phyloP scores from a whole-genome alignment of 1,140 invertebrate genomes.

The Archivesica marissinica region DNA sequence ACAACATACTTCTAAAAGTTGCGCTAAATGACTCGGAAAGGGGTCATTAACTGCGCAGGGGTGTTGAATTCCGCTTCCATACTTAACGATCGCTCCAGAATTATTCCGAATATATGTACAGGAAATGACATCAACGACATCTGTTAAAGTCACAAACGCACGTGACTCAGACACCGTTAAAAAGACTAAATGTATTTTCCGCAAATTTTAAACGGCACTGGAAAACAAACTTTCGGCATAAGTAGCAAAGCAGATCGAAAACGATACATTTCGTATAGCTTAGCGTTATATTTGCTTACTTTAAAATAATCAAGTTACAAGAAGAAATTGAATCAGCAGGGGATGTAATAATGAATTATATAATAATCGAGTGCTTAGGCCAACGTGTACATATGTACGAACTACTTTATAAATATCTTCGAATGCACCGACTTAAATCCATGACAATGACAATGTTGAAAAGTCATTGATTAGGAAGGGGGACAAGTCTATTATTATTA shows the following conservation, averaged over 20 bases:
- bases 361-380: too few relatives aligned
- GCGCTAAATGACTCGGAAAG: constrained; percentile 18
- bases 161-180: constrained; percentile 36
- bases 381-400: too few relatives aligned
- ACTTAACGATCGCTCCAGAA: constrained; percentile 40
- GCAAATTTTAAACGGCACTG: constrained; percentile 30
- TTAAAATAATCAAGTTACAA: too few relatives aligned
- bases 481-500: too few relatives aligned
- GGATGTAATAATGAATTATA: too few relatives aligned
- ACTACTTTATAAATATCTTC: too few relatives aligned
- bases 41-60: neutral
- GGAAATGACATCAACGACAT: constrained; percentile 52
- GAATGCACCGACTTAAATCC: too few relatives aligned
- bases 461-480: too few relatives aligned
- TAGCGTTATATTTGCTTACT: too few relatives aligned
- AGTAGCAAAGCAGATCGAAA: constrained; percentile 3
- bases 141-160: constrained; percentile 30
- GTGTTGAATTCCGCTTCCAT: constrained; percentile 25
- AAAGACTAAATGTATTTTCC: constrained; percentile 42
- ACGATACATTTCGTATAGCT: neutral
- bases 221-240: constrained; percentile 13
- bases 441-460: too few relatives aligned
- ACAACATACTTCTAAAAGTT: neutral
- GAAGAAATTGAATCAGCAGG: too few relatives aligned
- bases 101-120: constrained; percentile 13